Percentiles rank a stretch among this genome's conserved stretches.
Evolutionary conservation across 1,140 invertebrate species (phyloP).

Genomic region (Macrobrachium rosenbergii): DNA sequence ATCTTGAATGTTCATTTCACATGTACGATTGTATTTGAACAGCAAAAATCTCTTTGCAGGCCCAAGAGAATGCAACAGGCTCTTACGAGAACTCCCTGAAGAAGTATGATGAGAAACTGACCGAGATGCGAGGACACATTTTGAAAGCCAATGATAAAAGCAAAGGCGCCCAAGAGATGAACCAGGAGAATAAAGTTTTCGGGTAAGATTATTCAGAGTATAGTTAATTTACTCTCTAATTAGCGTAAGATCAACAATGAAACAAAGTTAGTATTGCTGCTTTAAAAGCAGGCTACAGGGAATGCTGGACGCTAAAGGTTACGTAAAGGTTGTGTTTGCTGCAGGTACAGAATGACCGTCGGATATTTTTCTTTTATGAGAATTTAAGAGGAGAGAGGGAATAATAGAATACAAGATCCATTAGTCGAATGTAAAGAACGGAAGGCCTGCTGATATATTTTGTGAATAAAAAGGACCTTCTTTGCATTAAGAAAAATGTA

Average conservation of each 20-base stretch:
- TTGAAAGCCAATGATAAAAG: constrained; percentile 71
- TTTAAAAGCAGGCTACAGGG: no score
- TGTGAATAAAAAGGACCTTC: no score
- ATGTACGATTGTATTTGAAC: neutral
- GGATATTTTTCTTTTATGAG: no score
- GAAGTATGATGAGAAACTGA: constrained; percentile 77
- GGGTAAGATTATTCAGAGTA: constrained; percentile 20
- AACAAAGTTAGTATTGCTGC: no score
- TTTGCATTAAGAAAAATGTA: no score
- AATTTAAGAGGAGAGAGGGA: no score
- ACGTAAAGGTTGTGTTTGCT: no score
- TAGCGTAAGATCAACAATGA: neutral
- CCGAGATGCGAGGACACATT: constrained; percentile 81
- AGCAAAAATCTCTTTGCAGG: neutral
- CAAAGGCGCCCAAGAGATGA: constrained; percentile 19
- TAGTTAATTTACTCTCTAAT: neutral
- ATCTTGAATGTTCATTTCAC: neutral
- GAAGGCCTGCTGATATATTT: no score
- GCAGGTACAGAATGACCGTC: no score
- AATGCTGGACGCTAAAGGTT: no score
- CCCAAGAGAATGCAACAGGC: constrained; percentile 73
- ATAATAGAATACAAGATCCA: no score
- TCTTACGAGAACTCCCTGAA: constrained; percentile 74
- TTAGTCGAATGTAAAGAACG: no score
- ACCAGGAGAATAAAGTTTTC: constrained; percentile 36